Base-by-base conservation (phyloP, 1,140 invertebrate genomes). In the Brachionus plicatilis region DNA sequence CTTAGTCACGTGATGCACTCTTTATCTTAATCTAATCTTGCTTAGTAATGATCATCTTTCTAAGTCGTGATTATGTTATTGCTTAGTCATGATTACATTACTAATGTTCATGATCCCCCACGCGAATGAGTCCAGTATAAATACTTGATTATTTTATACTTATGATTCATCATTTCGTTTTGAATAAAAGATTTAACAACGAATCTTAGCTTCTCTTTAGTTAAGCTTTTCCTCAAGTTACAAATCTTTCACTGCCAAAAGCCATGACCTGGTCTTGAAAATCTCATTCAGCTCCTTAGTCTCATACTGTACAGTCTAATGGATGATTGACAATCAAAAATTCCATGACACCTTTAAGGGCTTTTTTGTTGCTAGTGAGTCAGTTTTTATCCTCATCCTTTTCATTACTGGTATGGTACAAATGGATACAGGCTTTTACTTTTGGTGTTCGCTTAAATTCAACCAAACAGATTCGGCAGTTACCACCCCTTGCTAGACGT, bases 381-480 rank as follows among this genome's bases (percentile, higher is more conserved):
- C 95, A 20, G 98, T 99, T 90, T 99, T 99, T 11, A 99, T 93
- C 86, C 94, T 92, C 95, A 92, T 92, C 3, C 97, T 97, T 90
- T 99, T 99, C 96, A 99, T 98, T 0, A 99, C 97, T 14, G 98
- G 98, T 97, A 99, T 99, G 1, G 98, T 97, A 91, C 97, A 99
- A 7, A 97, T 97, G 66, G 98, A 97, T n/a, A 99, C 94, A 6
- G 97, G 98, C 92, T 98, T 9, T 60, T 89, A 94, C 93, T 91
- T 95, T 95, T 2, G 93, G 90, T 65, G 93, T 93, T 89, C 97
- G 99, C 91, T 99, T 97, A 47, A 99, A 96, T 92, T 99, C 98
- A 1, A 99, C 98, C 5, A 99, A 91, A 92, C 98, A 99, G 98
- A 99, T 99, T 85, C 98, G 92, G 86, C 91, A 91, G 90, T 99